Conservation (phyloP, 2,888 invertebrate genomes). For the Pollenia labialis region DNA sequence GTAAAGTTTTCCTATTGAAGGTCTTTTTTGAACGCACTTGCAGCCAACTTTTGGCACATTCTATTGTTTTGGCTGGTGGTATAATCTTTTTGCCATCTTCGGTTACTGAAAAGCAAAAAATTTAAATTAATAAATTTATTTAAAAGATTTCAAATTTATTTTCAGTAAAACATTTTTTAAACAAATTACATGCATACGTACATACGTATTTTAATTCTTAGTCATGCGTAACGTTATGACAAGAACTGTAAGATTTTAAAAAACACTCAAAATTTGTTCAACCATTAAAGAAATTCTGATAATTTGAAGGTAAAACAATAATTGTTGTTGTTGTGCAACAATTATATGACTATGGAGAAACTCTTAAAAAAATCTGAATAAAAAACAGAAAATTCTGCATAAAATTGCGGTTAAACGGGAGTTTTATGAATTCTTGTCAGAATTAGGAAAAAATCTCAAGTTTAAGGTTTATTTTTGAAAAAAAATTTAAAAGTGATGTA, state of each 20-base stretch:
- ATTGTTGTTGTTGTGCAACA: background rate
- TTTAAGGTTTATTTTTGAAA: too few species aligned
- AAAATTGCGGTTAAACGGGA: too few species aligned
- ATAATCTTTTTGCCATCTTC: conserved; percentile 84
- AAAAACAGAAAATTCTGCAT: too few species aligned
- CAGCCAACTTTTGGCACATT: conserved; percentile 83
- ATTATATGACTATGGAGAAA: background rate
- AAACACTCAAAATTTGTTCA: background rate
- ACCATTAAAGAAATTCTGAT: conserved; percentile 20
- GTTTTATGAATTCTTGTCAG: too few species aligned
- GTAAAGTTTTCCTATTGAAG: conserved; percentile 89
- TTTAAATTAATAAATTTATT: background rate
- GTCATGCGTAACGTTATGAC: background rate
- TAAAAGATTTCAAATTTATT: background rate
- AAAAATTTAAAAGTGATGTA: too few species aligned
- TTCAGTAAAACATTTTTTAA: too few species aligned
- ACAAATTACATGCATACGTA: too few species aligned
- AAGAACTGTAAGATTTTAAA: background rate
- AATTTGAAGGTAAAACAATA: conserved; percentile 28
- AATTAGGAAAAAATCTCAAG: too few species aligned
- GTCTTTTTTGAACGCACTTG: conserved; percentile 84
- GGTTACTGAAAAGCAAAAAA: conserved; percentile 84
- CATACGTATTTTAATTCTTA: background rate
- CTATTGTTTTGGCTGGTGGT: conserved; percentile 77
- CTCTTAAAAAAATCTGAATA: background rate